Percentiles rank a stretch among this genome's conserved stretches.
Conservation (phyloP, 1,140 invertebrate species). For the Listronotus bonariensis region DNA sequence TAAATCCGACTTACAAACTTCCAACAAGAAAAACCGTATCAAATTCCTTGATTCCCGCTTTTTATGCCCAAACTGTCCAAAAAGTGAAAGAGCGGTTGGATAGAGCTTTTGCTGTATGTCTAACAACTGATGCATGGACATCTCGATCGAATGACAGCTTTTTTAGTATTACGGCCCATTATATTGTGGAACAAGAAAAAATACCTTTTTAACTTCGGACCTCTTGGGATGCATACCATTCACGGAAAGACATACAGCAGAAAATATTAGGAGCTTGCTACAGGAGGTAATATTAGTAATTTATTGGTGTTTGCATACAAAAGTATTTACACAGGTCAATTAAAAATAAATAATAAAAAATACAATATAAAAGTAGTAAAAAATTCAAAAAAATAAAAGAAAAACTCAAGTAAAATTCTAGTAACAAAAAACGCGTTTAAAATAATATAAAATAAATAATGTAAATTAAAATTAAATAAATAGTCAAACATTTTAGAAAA, state of each 20-base stretch:
- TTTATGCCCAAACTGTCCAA: not conserved
- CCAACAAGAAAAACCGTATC: slow-evolving; percentile 21
- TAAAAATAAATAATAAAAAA: too few species aligned
- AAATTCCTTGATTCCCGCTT: not conserved
- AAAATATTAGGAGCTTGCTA: too few species aligned
- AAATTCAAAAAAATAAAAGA: too few species aligned
- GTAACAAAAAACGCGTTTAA: too few species aligned
- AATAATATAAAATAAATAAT: too few species aligned
- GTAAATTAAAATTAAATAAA: too few species aligned
- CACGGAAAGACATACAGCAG: slow-evolving; percentile 23
- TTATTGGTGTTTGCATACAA: too few species aligned
- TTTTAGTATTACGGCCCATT: not conserved
- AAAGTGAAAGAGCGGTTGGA: not conserved
- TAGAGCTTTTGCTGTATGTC: not conserved
- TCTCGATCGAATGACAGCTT: slow-evolving; percentile 12
- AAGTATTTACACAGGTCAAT: too few species aligned
- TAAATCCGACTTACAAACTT: slow-evolving; percentile 16
- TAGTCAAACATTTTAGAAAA: too few species aligned
- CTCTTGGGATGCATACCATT: slow-evolving; percentile 5
- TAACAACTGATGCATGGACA: slow-evolving; percentile 25
- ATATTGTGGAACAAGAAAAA: slow-evolving; percentile 13
- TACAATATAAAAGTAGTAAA: too few species aligned
- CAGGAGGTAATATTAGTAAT: too few species aligned
- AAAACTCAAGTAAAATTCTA: too few species aligned
- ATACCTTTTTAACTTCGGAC: not conserved